Conservation (phyloP, 2,113 vertebrate species). For the Esox niger region DNA sequence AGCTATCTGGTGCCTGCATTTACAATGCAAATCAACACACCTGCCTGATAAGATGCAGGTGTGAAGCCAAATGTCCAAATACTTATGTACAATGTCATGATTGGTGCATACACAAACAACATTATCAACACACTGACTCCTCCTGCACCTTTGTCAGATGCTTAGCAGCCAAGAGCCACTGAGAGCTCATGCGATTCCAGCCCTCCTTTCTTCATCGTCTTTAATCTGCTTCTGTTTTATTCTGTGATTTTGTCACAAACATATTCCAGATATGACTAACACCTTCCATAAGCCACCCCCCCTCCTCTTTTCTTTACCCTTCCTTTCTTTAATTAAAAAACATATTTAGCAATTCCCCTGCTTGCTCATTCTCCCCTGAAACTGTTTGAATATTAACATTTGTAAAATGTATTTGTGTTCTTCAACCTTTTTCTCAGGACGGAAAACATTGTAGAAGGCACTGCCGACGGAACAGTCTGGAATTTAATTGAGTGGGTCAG, state of each 20-base stretch:
- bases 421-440: slow-evolving; percentile 33
- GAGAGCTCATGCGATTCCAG: slow-evolving; percentile 52
- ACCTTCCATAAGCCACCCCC: slow-evolving; percentile 51
- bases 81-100: too few relatives aligned
- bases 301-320: slow-evolving; percentile 41
- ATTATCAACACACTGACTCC: too few relatives aligned
- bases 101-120: too few relatives aligned
- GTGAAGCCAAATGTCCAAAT: too few relatives aligned
- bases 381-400: slow-evolving; percentile 65
- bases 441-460: slow-evolving; percentile 29
- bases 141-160: neutral
- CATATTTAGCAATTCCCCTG: slow-evolving; percentile 54
- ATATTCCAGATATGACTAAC: slow-evolving; percentile 63
- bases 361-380: slow-evolving; percentile 57
- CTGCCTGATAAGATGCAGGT: too few relatives aligned
- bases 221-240: slow-evolving; percentile 53
- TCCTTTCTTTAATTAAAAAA: slow-evolving; percentile 72
- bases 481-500: slow-evolving; percentile 73
- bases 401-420: slow-evolving; percentile 55
- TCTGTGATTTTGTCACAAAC: slow-evolving; percentile 61
- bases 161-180: slow-evolving; percentile 48
- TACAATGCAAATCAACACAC: too few relatives aligned
- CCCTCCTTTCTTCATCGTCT: slow-evolving; percentile 35
- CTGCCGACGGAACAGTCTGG: slow-evolving; percentile 39
- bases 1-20: too few relatives aligned